Evolutionary conservation across 2,797 vertebrate species (phyloP), one percentile per base, ranked within the genome.

Genomic region (Furcifer pardalis): DNA sequence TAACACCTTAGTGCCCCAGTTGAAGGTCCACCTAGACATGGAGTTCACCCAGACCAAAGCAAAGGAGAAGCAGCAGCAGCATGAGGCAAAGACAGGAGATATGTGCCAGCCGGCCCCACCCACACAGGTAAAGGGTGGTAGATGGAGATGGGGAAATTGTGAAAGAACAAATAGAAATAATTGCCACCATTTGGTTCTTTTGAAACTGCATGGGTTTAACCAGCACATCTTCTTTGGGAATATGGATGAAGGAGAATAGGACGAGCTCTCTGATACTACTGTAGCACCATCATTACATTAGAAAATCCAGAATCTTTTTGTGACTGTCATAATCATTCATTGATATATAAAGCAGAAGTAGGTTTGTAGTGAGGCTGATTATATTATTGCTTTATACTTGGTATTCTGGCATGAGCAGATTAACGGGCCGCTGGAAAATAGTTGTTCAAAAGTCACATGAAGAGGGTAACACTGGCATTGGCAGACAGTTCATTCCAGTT

Each of bases 11-110:
- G 77, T 86, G 2, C 65, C 86, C 71, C 92, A 94, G 59, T 87
- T 95, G 85, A 92, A 94, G 86, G 94, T 89, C 77, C 91, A 88
- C 78, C 89, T 91, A 84, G 89, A 94, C 66, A 93, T 93, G 15
- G 91, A 94, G 68, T 91, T 94, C 49, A 89, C 72, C 0, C 59
- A 91, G 49, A 89, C 92, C 30, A 84, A 94, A 62, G 92, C 94
- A 77, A 93, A 90, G 0, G 90, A 94, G 84, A 81, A 90, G 25
- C 91, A 94, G 83, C 35, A 56, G 52, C 19, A 92, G 75, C 94
- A 92, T 0, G 88, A 94, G 73, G 86, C 89, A 49, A 90, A 83
- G 49, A 94, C 91, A 90, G 88, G 91, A 65, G 87, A 87, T 72
- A 85, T 94, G 71, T 80, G 78, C 44, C 89, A 85, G 79, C 91